These are phyloP conservation scores for Cyprinodon brontotheroides DNA, from an alignment of 2,113 vertebrate species.

Conservation along the genomic window DNA sequence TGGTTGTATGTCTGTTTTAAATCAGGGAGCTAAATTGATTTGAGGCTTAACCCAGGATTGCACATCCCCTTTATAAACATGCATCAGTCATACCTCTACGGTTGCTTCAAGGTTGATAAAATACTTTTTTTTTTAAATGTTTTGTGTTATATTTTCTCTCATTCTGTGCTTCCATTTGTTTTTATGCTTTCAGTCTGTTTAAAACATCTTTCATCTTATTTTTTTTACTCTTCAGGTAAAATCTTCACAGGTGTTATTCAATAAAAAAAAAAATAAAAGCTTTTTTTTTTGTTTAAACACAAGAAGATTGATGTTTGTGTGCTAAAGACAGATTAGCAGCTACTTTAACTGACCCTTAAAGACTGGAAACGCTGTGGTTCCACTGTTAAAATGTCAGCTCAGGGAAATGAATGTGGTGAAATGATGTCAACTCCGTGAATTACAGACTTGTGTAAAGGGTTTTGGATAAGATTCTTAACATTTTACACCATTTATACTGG, in stretches of 20 bases:
- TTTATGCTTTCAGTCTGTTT: neutral
- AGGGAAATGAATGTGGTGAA: too few relatives aligned
- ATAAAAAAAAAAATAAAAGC: neutral
- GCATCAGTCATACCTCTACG: neutral
- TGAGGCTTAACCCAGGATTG: slow-evolving; percentile 35
- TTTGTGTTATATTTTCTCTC: neutral
- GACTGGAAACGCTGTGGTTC: too few relatives aligned
- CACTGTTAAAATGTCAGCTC: too few relatives aligned
- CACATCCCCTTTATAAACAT: slow-evolving; percentile 53
- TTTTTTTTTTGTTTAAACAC: neutral
- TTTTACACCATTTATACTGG: too few relatives aligned
- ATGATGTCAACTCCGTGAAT: too few relatives aligned
- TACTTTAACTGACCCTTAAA: too few relatives aligned
- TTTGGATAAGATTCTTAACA: too few relatives aligned
- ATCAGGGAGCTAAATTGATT: neutral
- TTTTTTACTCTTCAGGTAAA: neutral
- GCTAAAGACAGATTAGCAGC: neutral
- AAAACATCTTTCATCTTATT: neutral
- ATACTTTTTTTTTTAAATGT: neutral
- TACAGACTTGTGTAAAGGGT: too few relatives aligned
- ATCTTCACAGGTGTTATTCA: neutral
- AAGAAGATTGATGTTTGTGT: neutral
- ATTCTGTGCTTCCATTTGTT: too few relatives aligned
- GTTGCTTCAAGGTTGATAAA: neutral
- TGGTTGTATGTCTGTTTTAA: neutral